Conservation (phyloP, 2,113 vertebrate species). For the Agapornis roseicollis region DNA sequence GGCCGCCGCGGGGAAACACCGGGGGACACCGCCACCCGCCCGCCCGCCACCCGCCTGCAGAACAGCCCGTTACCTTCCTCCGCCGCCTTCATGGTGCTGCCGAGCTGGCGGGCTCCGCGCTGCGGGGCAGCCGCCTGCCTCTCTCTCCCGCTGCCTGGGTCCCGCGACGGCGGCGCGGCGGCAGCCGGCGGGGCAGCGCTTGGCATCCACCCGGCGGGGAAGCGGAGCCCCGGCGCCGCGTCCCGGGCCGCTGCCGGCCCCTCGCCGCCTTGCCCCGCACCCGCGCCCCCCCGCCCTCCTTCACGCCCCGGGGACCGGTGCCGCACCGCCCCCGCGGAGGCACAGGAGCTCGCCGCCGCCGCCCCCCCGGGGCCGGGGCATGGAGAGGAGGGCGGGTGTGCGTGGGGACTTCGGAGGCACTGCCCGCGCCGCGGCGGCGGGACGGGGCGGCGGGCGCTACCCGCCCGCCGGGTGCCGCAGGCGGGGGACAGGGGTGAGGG, state of each 20-base stretch:
- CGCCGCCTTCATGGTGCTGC: background rate
- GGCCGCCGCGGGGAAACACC: constrained; percentile 65
- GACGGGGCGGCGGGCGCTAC: background rate
- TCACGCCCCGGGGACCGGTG: background rate
- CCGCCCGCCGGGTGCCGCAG: background rate
- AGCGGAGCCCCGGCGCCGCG: too few species aligned
- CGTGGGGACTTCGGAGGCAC: background rate
- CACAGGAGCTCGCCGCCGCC: background rate
- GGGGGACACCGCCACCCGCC: constrained; percentile 53
- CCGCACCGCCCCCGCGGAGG: background rate
- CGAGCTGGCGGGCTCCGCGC: constrained; percentile 5
- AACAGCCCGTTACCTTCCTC: background rate
- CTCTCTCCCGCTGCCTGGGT: constrained; percentile 69
- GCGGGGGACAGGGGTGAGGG: constrained; percentile 13
- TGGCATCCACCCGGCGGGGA: too few species aligned
- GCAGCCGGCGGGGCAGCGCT: constrained; percentile 45
- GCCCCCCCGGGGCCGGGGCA: background rate
- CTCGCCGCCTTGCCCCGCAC: background rate
- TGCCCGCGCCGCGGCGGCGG: background rate
- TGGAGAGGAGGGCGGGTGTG: background rate
- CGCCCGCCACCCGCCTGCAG: background rate
- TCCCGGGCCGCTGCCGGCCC: background rate
- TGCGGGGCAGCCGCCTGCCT: constrained; percentile 70
- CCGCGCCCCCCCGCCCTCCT: background rate
- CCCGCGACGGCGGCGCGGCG: constrained; percentile 78